These are phyloP conservation scores for Nasonia vitripennis DNA, from an alignment of 1,140 invertebrate genomes.

Conservation along the genomic window DNA sequence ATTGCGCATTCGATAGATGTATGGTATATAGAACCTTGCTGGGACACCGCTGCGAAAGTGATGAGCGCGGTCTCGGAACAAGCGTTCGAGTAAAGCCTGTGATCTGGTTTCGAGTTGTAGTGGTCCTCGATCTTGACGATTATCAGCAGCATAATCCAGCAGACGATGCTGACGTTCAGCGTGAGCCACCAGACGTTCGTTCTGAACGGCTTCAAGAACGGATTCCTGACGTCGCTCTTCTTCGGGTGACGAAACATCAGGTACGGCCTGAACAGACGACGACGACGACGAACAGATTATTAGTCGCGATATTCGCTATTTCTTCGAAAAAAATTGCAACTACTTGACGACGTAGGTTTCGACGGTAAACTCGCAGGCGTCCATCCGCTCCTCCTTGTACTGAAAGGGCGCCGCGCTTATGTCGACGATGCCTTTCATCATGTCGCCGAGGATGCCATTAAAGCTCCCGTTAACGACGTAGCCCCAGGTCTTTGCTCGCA, in stretches of 20 bases:
- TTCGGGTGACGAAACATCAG: conserved; percentile 82
- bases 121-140: conserved; percentile 52
- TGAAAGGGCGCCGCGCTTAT: conserved; percentile 79
- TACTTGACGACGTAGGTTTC: conserved; percentile 79
- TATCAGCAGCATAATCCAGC: conserved; percentile 57
- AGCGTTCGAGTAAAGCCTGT: conserved; percentile 42
- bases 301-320: not conserved
- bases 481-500: conserved; percentile 78
- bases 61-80: conserved; percentile 66
- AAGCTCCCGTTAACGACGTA: conserved; percentile 79
- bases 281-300: not conserved
- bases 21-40: conserved; percentile 72
- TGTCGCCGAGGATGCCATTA: conserved; percentile 81
- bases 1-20: too few relatives aligned
- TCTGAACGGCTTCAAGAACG: conserved; percentile 64
- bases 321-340: not conserved
- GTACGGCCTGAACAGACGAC: conserved; percentile 68
- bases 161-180: conserved; percentile 53
- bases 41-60: conserved; percentile 71
- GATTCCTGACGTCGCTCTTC: conserved; percentile 76
- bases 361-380: conserved; percentile 78
- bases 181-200: conserved; percentile 60
- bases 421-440: conserved; percentile 77
- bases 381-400: conserved; percentile 76
- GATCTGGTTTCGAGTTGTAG: conserved; percentile 23